Evolutionary conservation across 2,113 vertebrate species (phyloP).

Genomic region (Sakesphorus luctuosus): DNA sequence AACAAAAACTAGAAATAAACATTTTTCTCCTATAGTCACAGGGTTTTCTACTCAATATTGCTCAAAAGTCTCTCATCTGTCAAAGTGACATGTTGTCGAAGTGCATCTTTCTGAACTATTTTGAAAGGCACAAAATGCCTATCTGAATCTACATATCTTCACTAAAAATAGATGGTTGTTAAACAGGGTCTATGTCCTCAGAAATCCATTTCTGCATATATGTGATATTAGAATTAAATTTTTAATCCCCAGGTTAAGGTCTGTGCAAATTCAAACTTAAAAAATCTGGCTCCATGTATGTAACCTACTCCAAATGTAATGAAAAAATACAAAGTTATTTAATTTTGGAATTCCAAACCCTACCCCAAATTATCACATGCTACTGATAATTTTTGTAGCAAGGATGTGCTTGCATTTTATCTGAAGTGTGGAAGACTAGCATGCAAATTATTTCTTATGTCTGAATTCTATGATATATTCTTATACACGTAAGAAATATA

Average conservation of each 20-base stretch:
- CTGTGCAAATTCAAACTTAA: not conserved
- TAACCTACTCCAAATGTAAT: not conserved
- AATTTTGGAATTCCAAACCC: not conserved
- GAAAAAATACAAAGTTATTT: not conserved
- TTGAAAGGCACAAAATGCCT: not conserved
- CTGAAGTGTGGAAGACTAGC: not conserved
- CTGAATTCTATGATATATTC: not conserved
- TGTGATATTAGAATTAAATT: not conserved
- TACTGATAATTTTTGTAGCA: not conserved
- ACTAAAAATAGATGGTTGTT: not conserved
- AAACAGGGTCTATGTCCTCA: not conserved
- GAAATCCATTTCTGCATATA: not conserved
- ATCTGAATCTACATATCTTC: not conserved
- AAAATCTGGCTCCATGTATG: not conserved
- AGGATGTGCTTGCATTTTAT: not conserved
- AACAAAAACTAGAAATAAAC: not conserved
- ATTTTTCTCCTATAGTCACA: not conserved
- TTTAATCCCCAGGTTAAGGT: not conserved
- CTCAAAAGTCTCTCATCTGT: not conserved
- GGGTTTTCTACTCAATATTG: not conserved
- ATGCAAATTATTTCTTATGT: not conserved
- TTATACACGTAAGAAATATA: fast-evolving
- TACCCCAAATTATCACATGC: not conserved
- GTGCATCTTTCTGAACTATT: not conserved
- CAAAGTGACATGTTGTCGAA: not conserved